These are phyloP conservation scores for Zhuqinia jingwanae DNA, from an alignment of 2,888 invertebrate species.

Conservation along the genomic window DNA sequence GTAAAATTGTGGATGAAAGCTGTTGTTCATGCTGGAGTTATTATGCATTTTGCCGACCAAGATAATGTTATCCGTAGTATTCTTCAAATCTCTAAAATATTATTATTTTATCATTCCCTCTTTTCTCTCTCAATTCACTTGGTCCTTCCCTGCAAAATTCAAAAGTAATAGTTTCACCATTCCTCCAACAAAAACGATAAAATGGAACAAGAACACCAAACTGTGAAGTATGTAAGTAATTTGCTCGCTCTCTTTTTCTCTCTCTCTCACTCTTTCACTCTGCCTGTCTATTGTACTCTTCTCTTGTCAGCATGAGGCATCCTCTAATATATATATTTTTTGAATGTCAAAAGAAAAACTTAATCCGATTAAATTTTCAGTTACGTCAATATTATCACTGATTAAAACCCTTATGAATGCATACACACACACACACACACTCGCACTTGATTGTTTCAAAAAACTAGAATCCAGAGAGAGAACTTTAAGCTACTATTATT, in stretches of 20 bases:
- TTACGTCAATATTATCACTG: slow-evolving; percentile 68
- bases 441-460: no score
- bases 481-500: not conserved
- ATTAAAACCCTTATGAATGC: no score
- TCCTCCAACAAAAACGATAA: not conserved
- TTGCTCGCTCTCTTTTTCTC: no score
- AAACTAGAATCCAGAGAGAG: no score
- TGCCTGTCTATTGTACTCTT: no score
- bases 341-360: slow-evolving; percentile 10
- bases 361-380: slow-evolving; percentile 70
- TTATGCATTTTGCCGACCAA: slow-evolving; percentile 67
- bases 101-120: no score
- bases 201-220: not conserved
- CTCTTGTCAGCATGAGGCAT: no score
- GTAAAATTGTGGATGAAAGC: slow-evolving; percentile 48
- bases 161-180: not conserved
- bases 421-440: slow-evolving; percentile 5
- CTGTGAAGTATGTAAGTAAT: not conserved
- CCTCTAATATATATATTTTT: no score
- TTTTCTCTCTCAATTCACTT: no score
- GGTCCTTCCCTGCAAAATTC: no score
- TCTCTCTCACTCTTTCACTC: no score
- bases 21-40: slow-evolving; percentile 64
- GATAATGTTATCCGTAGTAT: not conserved
- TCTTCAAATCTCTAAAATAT: not conserved